Percentiles rank a stretch among this genome's conserved stretches.
These are phyloP conservation scores for Ceriagrion tenellum DNA, from an alignment of 2,888 invertebrate genomes.

Conservation along the genomic window DNA sequence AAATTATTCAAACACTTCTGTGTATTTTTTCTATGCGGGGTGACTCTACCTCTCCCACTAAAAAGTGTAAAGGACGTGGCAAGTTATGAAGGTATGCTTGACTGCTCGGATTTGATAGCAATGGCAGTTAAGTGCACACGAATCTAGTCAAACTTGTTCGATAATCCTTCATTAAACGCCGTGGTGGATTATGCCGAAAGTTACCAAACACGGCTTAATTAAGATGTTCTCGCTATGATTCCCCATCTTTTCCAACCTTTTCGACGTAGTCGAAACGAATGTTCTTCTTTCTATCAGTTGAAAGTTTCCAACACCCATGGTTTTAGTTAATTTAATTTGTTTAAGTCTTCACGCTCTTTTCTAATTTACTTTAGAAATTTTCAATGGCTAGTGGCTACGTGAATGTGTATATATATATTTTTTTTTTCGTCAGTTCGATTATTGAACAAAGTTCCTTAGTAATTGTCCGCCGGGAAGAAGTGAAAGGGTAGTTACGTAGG, in stretches of 20 bases:
- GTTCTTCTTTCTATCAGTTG: background rate
- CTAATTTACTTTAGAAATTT: background rate
- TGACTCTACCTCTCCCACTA: background rate
- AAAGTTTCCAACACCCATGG: background rate
- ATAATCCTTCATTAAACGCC: conserved; percentile 36
- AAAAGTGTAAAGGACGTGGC: background rate
- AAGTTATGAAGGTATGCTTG: background rate
- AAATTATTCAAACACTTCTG: background rate
- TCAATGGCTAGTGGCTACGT: background rate
- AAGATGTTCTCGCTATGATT: background rate
- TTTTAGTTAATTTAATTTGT: background rate
- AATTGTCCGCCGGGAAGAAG: conserved; percentile 16
- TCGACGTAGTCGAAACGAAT: background rate
- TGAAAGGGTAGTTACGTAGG: background rate
- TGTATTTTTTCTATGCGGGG: background rate
- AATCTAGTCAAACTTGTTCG: conserved; percentile 62
- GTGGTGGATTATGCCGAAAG: conserved; percentile 57
- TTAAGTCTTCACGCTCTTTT: background rate
- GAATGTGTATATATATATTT: background rate
- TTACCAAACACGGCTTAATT: conserved; percentile 38
- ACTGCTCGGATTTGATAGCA: background rate
- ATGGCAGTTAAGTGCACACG: conserved; percentile 45
- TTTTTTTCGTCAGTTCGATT: background rate
- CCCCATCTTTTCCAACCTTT: background rate
- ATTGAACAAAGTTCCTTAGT: conserved; percentile 21